Conservation (phyloP, 2,888 invertebrate species). For the Falcaria lacertinaria region DNA sequence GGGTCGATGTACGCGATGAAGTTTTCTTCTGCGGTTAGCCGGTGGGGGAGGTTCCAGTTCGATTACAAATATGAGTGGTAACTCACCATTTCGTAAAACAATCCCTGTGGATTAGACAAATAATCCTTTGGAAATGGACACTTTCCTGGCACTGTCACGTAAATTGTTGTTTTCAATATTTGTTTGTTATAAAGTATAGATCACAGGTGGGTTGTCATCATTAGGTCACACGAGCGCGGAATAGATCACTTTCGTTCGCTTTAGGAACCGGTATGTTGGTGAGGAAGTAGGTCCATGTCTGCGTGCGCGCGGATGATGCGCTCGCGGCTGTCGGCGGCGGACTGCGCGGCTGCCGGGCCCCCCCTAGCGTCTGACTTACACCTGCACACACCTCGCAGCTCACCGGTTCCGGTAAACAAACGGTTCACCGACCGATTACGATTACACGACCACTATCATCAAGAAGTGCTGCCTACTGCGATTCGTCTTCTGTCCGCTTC, state of each 20-base stretch:
- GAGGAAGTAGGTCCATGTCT: slow-evolving; percentile 51
- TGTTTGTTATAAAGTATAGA: slow-evolving; percentile 21
- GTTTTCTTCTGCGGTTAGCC: slow-evolving; percentile 39
- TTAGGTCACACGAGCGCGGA: slow-evolving; percentile 52
- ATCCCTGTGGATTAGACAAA: slow-evolving; percentile 25
- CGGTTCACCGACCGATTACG: slow-evolving; percentile 79
- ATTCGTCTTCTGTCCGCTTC: slow-evolving; percentile 37
- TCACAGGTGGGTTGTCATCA: slow-evolving; percentile 57
- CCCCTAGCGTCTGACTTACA: slow-evolving; percentile 67
- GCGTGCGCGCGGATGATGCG: slow-evolving; percentile 48
- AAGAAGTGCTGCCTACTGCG: slow-evolving; percentile 38
- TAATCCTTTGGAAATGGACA: slow-evolving; percentile 56
- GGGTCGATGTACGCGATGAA: slow-evolving; percentile 52
- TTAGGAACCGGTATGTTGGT: slow-evolving; percentile 34
- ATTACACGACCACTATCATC: slow-evolving; percentile 53
- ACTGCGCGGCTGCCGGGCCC: slow-evolving; percentile 45
- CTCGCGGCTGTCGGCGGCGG: slow-evolving; percentile 54
- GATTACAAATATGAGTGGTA: slow-evolving; percentile 5
- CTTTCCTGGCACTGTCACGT: slow-evolving; percentile 60
- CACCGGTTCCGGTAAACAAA: slow-evolving; percentile 71
- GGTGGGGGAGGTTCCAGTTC: slow-evolving; percentile 8
- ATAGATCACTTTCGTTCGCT: slow-evolving; percentile 55
- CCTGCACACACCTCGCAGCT: slow-evolving; percentile 42
- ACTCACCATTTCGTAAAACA: slow-evolving; percentile 55
- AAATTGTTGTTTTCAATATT: slow-evolving; percentile 11